A percentile compares a stretch with the other conserved stretches of the same genome.
Evolutionary conservation across 2,797 vertebrate genomes (phyloP).

Genomic region (Hippocampus kuda): DNA sequence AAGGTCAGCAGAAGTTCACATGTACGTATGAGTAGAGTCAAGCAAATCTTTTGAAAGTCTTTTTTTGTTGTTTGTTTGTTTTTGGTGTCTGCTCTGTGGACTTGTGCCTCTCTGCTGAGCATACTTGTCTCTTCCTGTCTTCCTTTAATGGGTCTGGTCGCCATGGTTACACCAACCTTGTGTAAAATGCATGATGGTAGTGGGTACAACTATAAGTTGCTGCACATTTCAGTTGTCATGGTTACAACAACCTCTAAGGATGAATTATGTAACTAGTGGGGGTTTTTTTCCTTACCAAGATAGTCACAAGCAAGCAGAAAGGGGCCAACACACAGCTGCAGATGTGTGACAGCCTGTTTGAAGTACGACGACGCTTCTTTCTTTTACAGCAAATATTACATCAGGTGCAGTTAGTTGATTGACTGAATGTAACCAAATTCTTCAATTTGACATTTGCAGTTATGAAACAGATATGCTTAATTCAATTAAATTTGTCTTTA

Average conservation of each 20-base stretch:
- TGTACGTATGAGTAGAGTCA: constrained; percentile 27
- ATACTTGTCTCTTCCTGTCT: constrained; percentile 40
- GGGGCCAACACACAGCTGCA: constrained; percentile 14
- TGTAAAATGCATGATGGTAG: constrained; percentile 53
- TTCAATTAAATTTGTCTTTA: not conserved
- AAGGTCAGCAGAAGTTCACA: constrained; percentile 19
- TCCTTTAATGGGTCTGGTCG: constrained; percentile 49
- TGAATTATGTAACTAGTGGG: constrained; percentile 60
- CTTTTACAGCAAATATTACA: not conserved
- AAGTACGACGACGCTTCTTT: constrained; percentile 5
- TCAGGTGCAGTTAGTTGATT: not conserved
- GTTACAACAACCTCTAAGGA: constrained; percentile 57
- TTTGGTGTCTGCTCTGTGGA: constrained; percentile 18
- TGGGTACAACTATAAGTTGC: constrained; percentile 56
- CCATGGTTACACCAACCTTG: constrained; percentile 53
- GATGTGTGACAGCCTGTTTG: constrained; percentile 11
- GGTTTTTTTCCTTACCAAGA: constrained; percentile 28
- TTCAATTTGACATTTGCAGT: not conserved
- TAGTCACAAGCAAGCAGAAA: constrained; percentile 21
- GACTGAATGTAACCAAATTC: not conserved
- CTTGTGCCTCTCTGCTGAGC: constrained; percentile 36
- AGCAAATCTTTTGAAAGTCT: constrained; percentile 13
- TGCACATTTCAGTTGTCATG: constrained; percentile 55
- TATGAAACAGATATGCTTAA: not conserved
- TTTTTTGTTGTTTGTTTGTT: too few relatives aligned